Base-by-base conservation (phyloP, 1,140 invertebrate genomes). In the Mya arenaria region DNA sequence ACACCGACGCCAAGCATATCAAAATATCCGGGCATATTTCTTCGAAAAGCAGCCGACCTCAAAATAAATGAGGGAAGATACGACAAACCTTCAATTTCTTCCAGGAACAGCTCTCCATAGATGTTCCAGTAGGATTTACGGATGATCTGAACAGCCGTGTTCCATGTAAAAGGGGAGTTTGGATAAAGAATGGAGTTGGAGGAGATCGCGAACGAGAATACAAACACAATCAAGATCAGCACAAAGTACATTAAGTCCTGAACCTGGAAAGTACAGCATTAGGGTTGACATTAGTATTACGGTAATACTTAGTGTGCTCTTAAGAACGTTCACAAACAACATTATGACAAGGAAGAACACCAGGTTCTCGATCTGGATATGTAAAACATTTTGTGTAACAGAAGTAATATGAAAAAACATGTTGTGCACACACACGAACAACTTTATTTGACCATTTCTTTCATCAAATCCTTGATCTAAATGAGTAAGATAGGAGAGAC, bases 61-160 rank as follows among this genome's bases (percentile, higher is more conserved):
- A 13, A 2, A 52, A n/a, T 1, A 23, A 52, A 52, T 52, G 48
- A n/a, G 1, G 19, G 2, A 52, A n/a, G 48, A n/a, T 52, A 52
- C 2, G 41, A 48, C 41, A 48, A 48, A 92, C 93, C 91, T 88
- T 92, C 91, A 52, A 93, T 84, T 44, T 92, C 91, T 4, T 93
- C 92, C 25, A 94, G 84, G 56, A 92, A 91, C 1, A 94, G 85
- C 82, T 94, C 90, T 32, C 93, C 93, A 84, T 93, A 94, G 74
- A 94, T 90, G 71, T 93, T 93, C 92, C 91, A 94, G 79, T 94
- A 94, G 3, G 93, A 88, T 36, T 89, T 90, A 15, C 91, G 88
- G 8, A 93, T 78, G 28, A 94, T 87, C 34, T 90, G 82, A 23
- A 87, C 86, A 5, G 93, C 78, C 6, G 93, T 87, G 15, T 84